These are phyloP conservation scores for Mamestra configurata DNA, from an alignment of 1,140 invertebrate species.

Conservation along the genomic window DNA sequence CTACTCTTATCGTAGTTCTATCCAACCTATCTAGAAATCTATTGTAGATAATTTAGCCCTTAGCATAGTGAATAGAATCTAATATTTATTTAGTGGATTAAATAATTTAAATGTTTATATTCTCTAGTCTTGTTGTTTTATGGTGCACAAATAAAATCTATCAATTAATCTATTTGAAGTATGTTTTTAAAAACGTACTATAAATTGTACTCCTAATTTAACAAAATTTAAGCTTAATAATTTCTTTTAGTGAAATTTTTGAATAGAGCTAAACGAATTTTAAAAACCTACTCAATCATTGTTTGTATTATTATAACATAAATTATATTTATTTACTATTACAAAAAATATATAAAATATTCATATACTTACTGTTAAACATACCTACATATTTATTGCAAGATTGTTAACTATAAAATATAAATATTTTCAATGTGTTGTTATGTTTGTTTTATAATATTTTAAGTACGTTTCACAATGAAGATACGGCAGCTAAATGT, in stretches of 20 bases:
- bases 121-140: conserved; percentile 39
- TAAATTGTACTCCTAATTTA: conserved; percentile 17
- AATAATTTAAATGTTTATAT: not conserved
- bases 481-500: too few species aligned
- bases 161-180: conserved; percentile 33
- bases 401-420: too few species aligned
- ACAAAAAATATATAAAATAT: too few species aligned
- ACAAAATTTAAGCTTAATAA: conserved; percentile 3
- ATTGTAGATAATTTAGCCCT: conserved; percentile 45
- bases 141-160: conserved; percentile 44
- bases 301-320: not conserved
- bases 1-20: conserved; percentile 37
- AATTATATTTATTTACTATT: too few species aligned
- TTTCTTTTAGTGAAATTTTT: not conserved
- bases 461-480: too few species aligned
- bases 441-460: too few species aligned
- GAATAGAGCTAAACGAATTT: not conserved
- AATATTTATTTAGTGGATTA: conserved; percentile 29
- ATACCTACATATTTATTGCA: too few species aligned
- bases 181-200: conserved; percentile 41
- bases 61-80: conserved; percentile 38
- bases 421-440: too few species aligned
- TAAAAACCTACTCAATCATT: not conserved
- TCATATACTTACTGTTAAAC: too few species aligned
- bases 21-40: conserved; percentile 30